Conservation (phyloP, 2,888 invertebrate species). For the Scaptomyza tumidula region DNA sequence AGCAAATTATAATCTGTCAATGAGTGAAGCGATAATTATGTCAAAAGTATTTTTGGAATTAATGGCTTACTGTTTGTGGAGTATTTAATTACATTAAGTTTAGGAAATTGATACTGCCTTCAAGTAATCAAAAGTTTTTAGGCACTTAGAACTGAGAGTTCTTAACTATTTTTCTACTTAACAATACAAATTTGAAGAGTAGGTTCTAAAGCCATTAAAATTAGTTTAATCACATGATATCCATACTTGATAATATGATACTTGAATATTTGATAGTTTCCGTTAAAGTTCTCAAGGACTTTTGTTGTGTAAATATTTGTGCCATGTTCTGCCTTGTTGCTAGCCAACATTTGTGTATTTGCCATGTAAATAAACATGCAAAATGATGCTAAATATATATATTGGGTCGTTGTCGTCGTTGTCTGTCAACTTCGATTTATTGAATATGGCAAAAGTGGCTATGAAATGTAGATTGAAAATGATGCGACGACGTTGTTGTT, state of each 20-base stretch:
- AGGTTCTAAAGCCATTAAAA: background rate
- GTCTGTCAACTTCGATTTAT: slow-evolving; percentile 64
- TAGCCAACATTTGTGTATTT: slow-evolving; percentile 39
- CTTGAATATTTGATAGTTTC: slow-evolving; percentile 38
- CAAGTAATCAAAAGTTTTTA: background rate
- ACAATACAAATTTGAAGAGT: background rate
- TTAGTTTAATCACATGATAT: background rate
- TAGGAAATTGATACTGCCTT: no score
- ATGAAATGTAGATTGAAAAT: slow-evolving; percentile 65
- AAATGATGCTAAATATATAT: background rate
- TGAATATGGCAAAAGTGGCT: slow-evolving; percentile 58
- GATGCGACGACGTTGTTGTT: no score
- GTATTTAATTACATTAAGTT: background rate
- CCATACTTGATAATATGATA: no score
- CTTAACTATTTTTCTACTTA: no score
- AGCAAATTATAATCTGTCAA: background rate
- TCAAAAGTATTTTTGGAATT: background rate
- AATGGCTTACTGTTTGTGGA: background rate
- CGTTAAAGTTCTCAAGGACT: slow-evolving; percentile 2
- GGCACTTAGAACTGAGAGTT: no score
- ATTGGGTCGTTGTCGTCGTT: background rate
- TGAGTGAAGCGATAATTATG: background rate
- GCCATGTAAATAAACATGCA: slow-evolving; percentile 2
- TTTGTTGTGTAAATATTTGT: slow-evolving; percentile 35
- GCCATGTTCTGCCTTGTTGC: background rate